These are phyloP conservation scores for Steromphala cineraria DNA, from an alignment of 2,888 invertebrate genomes.

Conservation along the genomic window DNA sequence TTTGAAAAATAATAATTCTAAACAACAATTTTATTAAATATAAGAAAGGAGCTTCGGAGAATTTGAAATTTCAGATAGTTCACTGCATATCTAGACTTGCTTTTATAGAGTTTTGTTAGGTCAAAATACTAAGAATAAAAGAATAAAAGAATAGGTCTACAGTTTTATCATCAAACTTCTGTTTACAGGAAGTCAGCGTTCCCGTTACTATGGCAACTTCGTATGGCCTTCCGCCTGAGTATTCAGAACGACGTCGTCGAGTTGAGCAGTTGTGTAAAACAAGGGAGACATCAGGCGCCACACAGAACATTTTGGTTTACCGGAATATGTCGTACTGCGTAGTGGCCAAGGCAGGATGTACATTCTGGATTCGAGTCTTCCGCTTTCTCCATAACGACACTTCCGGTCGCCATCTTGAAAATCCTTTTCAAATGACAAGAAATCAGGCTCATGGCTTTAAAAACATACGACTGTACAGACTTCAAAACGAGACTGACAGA, in stretches of 20 bases:
- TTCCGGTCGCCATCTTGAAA: background rate
- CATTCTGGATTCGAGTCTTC: slow-evolving; percentile 52
- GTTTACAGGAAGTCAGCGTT: too few species aligned
- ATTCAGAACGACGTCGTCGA: background rate
- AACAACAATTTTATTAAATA: too few species aligned
- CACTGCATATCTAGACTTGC: too few species aligned
- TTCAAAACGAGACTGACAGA: background rate
- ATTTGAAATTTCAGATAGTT: too few species aligned
- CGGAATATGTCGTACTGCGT: slow-evolving; percentile 45
- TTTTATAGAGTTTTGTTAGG: too few species aligned
- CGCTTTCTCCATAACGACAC: slow-evolving; percentile 44
- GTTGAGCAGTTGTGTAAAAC: background rate
- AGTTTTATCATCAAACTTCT: too few species aligned
- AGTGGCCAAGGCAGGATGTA: slow-evolving; percentile 55
- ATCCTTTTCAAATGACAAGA: slow-evolving; percentile 39
- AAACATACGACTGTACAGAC: slow-evolving; percentile 17
- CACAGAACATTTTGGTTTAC: background rate
- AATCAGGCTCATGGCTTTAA: slow-evolving; percentile 25
- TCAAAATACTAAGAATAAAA: too few species aligned
- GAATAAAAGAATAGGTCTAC: too few species aligned
- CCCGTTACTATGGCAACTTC: background rate
- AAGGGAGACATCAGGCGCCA: background rate
- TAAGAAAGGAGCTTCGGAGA: too few species aligned
- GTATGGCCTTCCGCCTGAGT: background rate
- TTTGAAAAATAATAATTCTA: too few species aligned